Evolutionary conservation across 2,113 vertebrate genomes (phyloP).

Genomic region (Porphyrio hochstetteri): DNA sequence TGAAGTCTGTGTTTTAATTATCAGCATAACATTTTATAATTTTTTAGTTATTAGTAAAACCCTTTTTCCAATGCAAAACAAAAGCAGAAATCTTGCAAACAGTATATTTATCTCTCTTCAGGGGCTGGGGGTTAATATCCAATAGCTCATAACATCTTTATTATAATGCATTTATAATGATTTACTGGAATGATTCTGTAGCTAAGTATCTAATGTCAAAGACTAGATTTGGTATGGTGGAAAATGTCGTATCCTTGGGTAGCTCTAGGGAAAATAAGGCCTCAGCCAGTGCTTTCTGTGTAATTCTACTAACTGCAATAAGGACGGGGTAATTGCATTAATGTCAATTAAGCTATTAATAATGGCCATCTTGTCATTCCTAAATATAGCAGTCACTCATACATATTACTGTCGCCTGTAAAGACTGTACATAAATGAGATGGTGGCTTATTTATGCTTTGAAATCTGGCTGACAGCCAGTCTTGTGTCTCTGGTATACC

Average conservation of each 20-base stretch:
- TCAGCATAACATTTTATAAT: slow-evolving; percentile 62
- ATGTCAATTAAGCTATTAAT: slow-evolving; percentile 86
- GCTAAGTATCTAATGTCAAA: slow-evolving; percentile 81
- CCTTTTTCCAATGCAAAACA: slow-evolving; percentile 64
- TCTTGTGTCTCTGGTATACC: neutral
- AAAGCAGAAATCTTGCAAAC: slow-evolving; percentile 65
- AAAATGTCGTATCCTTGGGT: slow-evolving; percentile 77
- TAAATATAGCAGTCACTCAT: slow-evolving; percentile 73
- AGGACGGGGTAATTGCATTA: slow-evolving; percentile 79
- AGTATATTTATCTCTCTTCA: slow-evolving; percentile 76
- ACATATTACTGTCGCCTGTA: slow-evolving; percentile 63
- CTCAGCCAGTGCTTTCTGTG: slow-evolving; percentile 71
- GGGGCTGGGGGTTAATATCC: slow-evolving; percentile 79
- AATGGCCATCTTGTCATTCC: slow-evolving; percentile 77
- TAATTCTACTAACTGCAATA: slow-evolving; percentile 80
- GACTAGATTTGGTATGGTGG: slow-evolving; percentile 72
- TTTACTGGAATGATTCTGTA: slow-evolving; percentile 80
- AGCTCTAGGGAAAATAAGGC: slow-evolving; percentile 79
- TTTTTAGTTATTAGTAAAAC: slow-evolving; percentile 61
- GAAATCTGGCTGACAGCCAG: slow-evolving; percentile 28
- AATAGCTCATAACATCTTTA: slow-evolving; percentile 82
- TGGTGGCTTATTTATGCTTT: slow-evolving; percentile 45
- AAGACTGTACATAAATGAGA: slow-evolving; percentile 63
- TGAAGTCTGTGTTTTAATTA: slow-evolving; percentile 65
- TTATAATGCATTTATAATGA: slow-evolving; percentile 87